Base-by-base conservation (phyloP, 1,140 invertebrate genomes). In the Aplysia californica region DNA sequence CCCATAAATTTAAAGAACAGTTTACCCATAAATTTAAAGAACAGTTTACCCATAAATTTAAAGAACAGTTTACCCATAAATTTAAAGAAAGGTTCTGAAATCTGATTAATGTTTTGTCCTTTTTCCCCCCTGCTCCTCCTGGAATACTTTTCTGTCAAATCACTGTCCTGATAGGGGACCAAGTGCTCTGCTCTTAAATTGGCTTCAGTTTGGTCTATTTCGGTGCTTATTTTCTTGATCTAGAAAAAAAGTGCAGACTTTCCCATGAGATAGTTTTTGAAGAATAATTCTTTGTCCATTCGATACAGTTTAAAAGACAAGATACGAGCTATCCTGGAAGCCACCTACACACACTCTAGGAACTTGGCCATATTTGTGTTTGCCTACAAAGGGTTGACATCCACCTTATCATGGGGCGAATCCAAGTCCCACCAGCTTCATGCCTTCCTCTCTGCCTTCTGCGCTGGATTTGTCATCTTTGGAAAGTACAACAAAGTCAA, bases 401-500 rank as follows among this genome's bases (percentile, higher is more conserved):
- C 79, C 33, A 64, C 89, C 0, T 70, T 91, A 71, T 74, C 78
- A 26, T 84, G 80, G 73, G 58, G 84, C 29, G 81, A 84, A 68
- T 66, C 68, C 2, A 80, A 86, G 71, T 65, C 75, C 4, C 76
- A 85, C 55, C 84, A 84, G 64, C 80, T 83, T 72, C 91, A 91
- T 67, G 85, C 89, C 4, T 90, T 91, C 75, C 74, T 91, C 5
- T 85, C 91, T 29, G 91, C 91, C 20, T 90, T 91, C 76, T 77
- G 88, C 66, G 87, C 86, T 26, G 91, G 91, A 3, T 92, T 91
- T 79, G 79, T 89, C 36, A 87, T 92, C 5, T 92, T 92, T 84
- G 91, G 91, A 35, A 87, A 88, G 75, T 90, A 91, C 72, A 92
- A 91, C 79, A 90, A 89, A 84, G 89, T 92, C 21, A 92, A 92